Conservation (phyloP, 2,113 vertebrate genomes). For the Scalopus aquaticus region DNA sequence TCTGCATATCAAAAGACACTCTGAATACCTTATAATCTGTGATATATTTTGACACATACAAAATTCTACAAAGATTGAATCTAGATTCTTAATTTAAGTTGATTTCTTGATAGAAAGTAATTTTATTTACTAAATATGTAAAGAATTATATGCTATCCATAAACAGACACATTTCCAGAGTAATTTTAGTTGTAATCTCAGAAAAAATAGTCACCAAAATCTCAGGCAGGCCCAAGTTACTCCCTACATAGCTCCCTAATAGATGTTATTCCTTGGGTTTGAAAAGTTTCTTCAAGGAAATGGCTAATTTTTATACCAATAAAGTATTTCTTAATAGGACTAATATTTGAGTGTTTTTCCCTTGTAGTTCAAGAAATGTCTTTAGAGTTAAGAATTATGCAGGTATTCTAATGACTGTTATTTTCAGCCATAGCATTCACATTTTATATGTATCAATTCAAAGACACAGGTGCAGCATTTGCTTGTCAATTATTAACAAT, state of each 20-base stretch:
- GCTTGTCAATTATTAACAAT: conserved; percentile 63
- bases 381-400: conserved; percentile 55
- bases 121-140: neutral
- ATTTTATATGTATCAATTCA: conserved; percentile 60
- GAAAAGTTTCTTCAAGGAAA: conserved; percentile 8
- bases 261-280: neutral
- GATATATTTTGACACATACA: neutral
- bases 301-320: neutral
- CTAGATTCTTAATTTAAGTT: neutral
- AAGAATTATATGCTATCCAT: neutral
- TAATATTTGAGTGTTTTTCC: neutral
- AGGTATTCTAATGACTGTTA: conserved; percentile 59
- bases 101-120: neutral
- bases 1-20: neutral
- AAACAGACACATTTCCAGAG: neutral
- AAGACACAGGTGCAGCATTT: conserved; percentile 67
- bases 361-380: neutral
- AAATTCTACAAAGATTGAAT: neutral
- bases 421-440: conserved; percentile 35
- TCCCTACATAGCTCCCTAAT: neutral
- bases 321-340: conserved; percentile 16
- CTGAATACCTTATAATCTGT: neutral
- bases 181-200: neutral
- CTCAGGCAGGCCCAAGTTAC: fast-evolving
- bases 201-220: neutral